These are phyloP conservation scores for Tautogolabrus adspersus DNA, from an alignment of 2,113 vertebrate species.

Conservation along the genomic window DNA sequence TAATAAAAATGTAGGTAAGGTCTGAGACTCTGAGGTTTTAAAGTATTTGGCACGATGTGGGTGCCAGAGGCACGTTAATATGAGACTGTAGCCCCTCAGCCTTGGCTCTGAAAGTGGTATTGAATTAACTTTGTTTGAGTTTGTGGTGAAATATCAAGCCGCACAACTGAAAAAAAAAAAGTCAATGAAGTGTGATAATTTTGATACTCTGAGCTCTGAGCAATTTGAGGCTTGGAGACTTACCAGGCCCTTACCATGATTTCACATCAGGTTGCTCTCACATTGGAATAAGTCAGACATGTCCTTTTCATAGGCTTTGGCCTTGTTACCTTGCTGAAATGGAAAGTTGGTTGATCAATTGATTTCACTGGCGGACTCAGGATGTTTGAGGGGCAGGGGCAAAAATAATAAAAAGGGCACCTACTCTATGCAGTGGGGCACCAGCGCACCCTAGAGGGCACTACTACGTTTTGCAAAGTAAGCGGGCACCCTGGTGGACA, in stretches of 20 bases:
- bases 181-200: conserved; percentile 54
- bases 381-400: too few relatives aligned
- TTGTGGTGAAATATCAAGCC: conserved; percentile 39
- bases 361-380: too few relatives aligned
- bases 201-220: conserved; percentile 28
- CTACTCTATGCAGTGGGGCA: too few relatives aligned
- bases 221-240: conserved; percentile 58
- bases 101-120: conserved; percentile 10
- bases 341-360: conserved; percentile 32
- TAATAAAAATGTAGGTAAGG: neutral
- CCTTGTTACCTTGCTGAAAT: conserved; percentile 29
- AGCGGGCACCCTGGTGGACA: too few relatives aligned
- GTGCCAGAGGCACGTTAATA: neutral
- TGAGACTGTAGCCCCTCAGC: neutral
- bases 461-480: too few relatives aligned
- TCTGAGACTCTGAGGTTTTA: conserved; percentile 2
- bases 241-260: conserved; percentile 34
- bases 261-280: conserved; percentile 41
- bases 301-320: conserved; percentile 45
- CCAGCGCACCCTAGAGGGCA: too few relatives aligned
- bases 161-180: conserved; percentile 37
- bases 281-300: conserved; percentile 25
- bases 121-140: conserved; percentile 41
- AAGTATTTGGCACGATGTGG: conserved; percentile 9
- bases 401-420: too few relatives aligned